A percentile compares a stretch with the other conserved stretches of the same genome.
phyloP scores from a whole-genome alignment of 2,113 vertebrate genomes.

The Eretmochelys imbricata region DNA sequence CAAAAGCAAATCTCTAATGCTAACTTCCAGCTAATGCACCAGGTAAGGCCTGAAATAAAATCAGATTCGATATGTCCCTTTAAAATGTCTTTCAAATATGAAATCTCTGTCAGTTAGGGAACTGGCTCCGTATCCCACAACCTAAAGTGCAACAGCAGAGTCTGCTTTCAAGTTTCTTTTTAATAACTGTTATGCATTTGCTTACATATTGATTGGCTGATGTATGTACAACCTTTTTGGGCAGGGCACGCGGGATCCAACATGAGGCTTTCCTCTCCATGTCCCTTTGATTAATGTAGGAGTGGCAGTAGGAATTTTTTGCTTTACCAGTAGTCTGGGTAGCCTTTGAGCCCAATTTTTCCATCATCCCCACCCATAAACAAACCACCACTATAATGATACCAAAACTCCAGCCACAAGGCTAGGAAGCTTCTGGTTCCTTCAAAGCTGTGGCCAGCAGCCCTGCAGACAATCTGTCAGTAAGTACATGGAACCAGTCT shows the following conservation, averaged over 20 bases:
- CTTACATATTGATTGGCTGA: not conserved
- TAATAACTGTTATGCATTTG: not conserved
- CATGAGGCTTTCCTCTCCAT: constrained; percentile 25
- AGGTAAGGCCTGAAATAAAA: constrained; percentile 12
- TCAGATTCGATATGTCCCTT: not conserved
- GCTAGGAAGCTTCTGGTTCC: constrained; percentile 40
- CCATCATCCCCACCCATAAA: constrained; percentile 3
- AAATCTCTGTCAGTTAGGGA: not conserved
- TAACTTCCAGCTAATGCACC: constrained; percentile 20
- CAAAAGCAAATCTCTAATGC: constrained; percentile 50
- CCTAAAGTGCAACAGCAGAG: not conserved
- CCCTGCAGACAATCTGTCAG: not conserved
- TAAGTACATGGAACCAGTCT: not conserved
- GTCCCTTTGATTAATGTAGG: constrained; percentile 65
- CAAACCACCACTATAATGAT: not conserved
- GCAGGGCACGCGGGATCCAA: not conserved
- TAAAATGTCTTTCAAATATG: not conserved
- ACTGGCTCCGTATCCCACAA: not conserved
- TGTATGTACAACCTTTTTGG: not conserved
- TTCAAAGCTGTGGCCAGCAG: not conserved
- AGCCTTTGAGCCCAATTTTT: constrained; percentile 62
- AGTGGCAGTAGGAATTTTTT: constrained; percentile 69
- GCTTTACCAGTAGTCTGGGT: constrained; percentile 33
- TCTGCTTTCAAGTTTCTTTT: constrained; percentile 31
- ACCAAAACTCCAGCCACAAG: not conserved